These are phyloP conservation scores for Drosophila colorata DNA, from an alignment of 2,888 invertebrate genomes.

Conservation along the genomic window DNA sequence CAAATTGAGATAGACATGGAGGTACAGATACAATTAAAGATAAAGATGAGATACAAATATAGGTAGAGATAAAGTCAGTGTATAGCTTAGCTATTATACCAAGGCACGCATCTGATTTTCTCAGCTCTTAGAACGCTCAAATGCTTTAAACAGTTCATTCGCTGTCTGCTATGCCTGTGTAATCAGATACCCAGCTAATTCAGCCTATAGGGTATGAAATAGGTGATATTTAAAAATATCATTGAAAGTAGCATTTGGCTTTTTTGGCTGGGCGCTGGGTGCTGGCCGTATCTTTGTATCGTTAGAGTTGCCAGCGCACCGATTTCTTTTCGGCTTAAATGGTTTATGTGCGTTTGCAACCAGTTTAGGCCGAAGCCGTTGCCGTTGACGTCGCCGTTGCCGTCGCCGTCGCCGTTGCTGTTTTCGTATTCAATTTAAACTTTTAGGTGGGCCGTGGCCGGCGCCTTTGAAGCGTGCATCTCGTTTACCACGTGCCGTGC, in stretches of 20 bases:
- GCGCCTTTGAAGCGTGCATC: slow-evolving; percentile 79
- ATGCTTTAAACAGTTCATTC: not conserved
- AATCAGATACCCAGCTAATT: not conserved
- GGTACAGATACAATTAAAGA: not conserved
- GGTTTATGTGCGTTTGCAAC: slow-evolving; percentile 81
- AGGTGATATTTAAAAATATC: slow-evolving; percentile 36
- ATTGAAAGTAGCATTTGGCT: slow-evolving; percentile 41
- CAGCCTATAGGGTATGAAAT: slow-evolving; percentile 24
- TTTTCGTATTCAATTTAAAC: slow-evolving; percentile 64
- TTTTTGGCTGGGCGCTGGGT: slow-evolving; percentile 34
- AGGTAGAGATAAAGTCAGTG: not conserved
- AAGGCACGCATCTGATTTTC: too few relatives aligned
- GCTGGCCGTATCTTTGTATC: slow-evolving; percentile 54
- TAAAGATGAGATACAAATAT: not conserved
- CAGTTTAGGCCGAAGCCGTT: slow-evolving; percentile 62
- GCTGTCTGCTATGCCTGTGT: not conserved
- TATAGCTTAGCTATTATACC: not conserved
- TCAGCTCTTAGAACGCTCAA: too few relatives aligned
- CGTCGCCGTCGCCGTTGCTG: slow-evolving; percentile 36
- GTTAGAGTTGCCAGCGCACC: slow-evolving; percentile 69
- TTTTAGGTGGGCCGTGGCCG: slow-evolving; percentile 76
- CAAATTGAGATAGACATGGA: too few relatives aligned
- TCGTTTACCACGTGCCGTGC: slow-evolving; percentile 78
- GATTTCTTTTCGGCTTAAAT: slow-evolving; percentile 80
- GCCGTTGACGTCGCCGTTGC: slow-evolving; percentile 25